Evolutionary conservation across 2,888 invertebrate genomes (phyloP).

Genomic region (Erebia ligea): DNA sequence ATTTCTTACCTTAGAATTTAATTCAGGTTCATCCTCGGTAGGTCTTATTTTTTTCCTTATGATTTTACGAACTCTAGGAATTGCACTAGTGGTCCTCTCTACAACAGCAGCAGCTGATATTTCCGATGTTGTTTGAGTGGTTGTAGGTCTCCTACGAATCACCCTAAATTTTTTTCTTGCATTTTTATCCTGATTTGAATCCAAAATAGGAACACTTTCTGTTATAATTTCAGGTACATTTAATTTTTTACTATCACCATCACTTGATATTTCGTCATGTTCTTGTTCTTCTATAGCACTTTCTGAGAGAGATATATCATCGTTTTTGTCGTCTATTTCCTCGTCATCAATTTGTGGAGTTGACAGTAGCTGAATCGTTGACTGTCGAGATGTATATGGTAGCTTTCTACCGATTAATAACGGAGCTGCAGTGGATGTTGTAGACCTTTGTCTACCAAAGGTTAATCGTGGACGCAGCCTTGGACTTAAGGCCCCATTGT

Average conservation of each 20-base stretch:
- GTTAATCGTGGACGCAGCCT: slow-evolving; percentile 57
- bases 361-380: slow-evolving; percentile 57
- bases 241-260: slow-evolving; percentile 54
- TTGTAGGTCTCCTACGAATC: slow-evolving; percentile 65
- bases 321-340: slow-evolving; percentile 62
- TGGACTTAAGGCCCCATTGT: slow-evolving; percentile 45
- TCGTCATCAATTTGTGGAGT: slow-evolving; percentile 53
- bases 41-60: slow-evolving; percentile 69
- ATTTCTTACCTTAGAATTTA: slow-evolving; percentile 55
- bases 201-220: slow-evolving; percentile 53
- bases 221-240: slow-evolving; percentile 51
- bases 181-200: slow-evolving; percentile 56
- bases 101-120: slow-evolving; percentile 44
- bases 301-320: slow-evolving; percentile 76
- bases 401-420: slow-evolving; percentile 59
- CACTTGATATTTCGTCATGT: slow-evolving; percentile 57
- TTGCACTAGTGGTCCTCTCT: slow-evolving; percentile 45
- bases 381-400: slow-evolving; percentile 59
- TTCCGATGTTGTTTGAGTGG: slow-evolving; percentile 50
- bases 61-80: slow-evolving; percentile 66
- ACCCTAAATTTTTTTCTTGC: slow-evolving; percentile 68
- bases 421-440: slow-evolving; percentile 46
- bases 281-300: slow-evolving; percentile 77
- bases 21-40: slow-evolving; percentile 56
- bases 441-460: slow-evolving; percentile 53